Base-by-base conservation (phyloP, 2,113 vertebrate genomes). In the Brachionichthys hirsutus region DNA sequence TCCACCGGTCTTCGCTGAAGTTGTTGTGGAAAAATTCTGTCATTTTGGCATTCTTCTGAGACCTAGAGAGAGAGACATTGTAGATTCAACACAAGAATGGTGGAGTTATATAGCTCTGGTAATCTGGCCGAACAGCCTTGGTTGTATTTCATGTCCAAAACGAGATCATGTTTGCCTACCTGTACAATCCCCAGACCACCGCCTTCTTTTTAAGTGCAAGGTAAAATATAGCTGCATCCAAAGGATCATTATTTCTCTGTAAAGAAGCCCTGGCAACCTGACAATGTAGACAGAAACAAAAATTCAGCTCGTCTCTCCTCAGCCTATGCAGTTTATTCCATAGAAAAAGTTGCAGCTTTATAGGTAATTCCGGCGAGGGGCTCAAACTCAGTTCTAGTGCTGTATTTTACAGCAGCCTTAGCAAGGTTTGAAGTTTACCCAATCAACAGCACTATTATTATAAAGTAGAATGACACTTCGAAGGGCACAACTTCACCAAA, bases 11-110 rank as follows among this genome's bases (percentile, higher is more conserved):
- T 67, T 99, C 97, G 16, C 83, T 89, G 88, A 99, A 99, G 91
- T 95, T 98, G 77, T 99, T 94, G 70, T 92, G 95, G 90, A 99
- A 99, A 89, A 99, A 99, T 14, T 93, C 90, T n/a, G 95, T 99
- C 97, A 99, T 98, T 90, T 93, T 98, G 54, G 56, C 70, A 36
- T 98, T 95, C 70, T 93, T 94, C 71, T 96, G 93, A 55, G 97
- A 95, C 89, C 97, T 98, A 84, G 0, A 30, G 55, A 69, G 61
- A 80, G 35, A 24, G 7, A 61, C n/a, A 49, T 52, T 20, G 15
- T 40, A 5, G 42, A 54, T 56, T 75, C 8, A 57, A 52, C 43
- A 44, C 19, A 70, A 68, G 12, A 73, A 70, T n/a, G n/a, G n/a
- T n/a, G n/a, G n/a, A 24, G 59, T 46, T 12, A 63, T 20, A 48